Conservation (phyloP, 1,140 invertebrate genomes). For the Cheumatopsyche charites region DNA sequence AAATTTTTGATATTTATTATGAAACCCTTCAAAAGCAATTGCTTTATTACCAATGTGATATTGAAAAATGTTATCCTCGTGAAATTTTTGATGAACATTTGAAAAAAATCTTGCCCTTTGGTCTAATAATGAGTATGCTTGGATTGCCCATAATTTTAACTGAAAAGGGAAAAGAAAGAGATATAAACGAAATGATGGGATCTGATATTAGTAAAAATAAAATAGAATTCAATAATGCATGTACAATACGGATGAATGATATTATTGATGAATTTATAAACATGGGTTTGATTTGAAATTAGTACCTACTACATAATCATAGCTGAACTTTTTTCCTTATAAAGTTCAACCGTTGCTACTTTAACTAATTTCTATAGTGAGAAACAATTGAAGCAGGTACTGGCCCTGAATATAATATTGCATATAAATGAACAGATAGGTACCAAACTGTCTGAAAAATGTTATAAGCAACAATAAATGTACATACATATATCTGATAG, state of each 20-base stretch:
- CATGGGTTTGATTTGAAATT: neutral
- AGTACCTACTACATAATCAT: too few relatives aligned
- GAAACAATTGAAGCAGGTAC: too few relatives aligned
- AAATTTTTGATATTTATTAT: conserved; percentile 60
- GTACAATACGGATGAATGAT: neutral
- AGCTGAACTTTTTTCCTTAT: too few relatives aligned
- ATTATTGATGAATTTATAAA: conserved; percentile 6
- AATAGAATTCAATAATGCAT: neutral
- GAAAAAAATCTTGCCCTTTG: conserved; percentile 31
- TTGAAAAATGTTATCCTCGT: conserved; percentile 34
- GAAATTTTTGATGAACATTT: conserved; percentile 39
- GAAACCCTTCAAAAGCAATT: conserved; percentile 50
- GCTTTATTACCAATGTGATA: conserved; percentile 28
- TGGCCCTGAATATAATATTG: too few relatives aligned
- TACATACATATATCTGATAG: too few relatives aligned
- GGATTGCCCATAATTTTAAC: conserved; percentile 24
- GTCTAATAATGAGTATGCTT: conserved; percentile 30
- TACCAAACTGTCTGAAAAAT: too few relatives aligned
- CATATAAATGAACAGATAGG: too few relatives aligned
- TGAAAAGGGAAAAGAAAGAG: conserved; percentile 41
- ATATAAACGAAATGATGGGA: neutral
- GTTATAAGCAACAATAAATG: too few relatives aligned
- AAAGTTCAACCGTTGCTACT: too few relatives aligned
- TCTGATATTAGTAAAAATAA: neutral
- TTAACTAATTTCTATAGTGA: too few relatives aligned